Evolutionary conservation across 1,140 invertebrate species (phyloP).

Genomic region (Papilio aristodemus): DNA sequence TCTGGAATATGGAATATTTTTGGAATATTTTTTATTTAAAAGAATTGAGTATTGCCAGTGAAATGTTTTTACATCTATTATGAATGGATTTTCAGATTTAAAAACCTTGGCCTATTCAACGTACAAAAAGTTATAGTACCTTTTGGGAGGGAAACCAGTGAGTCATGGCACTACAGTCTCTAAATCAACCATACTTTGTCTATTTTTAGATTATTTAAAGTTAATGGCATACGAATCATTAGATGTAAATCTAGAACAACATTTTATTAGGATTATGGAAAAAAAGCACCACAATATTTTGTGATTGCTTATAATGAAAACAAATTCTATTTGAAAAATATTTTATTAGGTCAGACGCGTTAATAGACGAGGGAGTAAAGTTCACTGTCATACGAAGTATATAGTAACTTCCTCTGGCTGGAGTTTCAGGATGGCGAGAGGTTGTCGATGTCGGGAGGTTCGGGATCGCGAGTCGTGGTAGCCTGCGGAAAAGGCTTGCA

Average conservation of each 20-base stretch:
- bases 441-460: not conserved
- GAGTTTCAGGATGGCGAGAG: conserved; percentile 1
- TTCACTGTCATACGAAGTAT: not conserved
- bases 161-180: too few relatives aligned
- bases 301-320: not conserved
- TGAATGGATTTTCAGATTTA: too few relatives aligned
- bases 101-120: too few relatives aligned
- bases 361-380: not conserved
- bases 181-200: too few relatives aligned
- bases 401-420: not conserved
- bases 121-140: too few relatives aligned
- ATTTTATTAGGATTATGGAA: not conserved
- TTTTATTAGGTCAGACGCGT: conserved; percentile 4
- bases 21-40: not conserved
- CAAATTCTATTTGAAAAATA: conserved; percentile 6
- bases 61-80: too few relatives aligned
- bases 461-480: not conserved
- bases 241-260: not conserved
- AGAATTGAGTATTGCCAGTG: too few relatives aligned
- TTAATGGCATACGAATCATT: too few relatives aligned
- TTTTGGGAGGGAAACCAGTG: too few relatives aligned
- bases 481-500: conserved; percentile 7
- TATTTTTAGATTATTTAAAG: too few relatives aligned
- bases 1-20: not conserved
- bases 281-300: not conserved